Percentiles rank a stretch among this genome's conserved stretches.
These are phyloP conservation scores for Rhorus exstirpatorius DNA, from an alignment of 2,888 invertebrate genomes.

Conservation along the genomic window DNA sequence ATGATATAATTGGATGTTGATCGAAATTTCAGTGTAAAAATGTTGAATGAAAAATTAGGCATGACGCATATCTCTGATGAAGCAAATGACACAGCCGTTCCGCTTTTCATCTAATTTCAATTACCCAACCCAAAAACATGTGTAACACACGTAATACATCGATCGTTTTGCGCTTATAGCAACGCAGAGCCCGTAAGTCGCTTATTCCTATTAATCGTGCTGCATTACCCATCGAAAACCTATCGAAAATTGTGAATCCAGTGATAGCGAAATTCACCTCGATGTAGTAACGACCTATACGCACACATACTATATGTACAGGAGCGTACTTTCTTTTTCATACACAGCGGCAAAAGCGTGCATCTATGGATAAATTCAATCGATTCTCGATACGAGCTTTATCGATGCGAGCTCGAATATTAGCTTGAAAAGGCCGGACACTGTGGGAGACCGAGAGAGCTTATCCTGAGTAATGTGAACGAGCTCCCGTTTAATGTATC, in stretches of 20 bases:
- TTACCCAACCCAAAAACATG: background rate
- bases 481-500: constrained; percentile 62
- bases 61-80: background rate
- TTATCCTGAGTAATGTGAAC: constrained; percentile 68
- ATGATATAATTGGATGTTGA: background rate
- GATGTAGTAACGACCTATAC: background rate
- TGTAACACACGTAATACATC: constrained; percentile 2
- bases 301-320: background rate
- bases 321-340: constrained; percentile 1
- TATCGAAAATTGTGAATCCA: constrained; percentile 31
- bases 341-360: background rate
- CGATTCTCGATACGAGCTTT: constrained; percentile 70
- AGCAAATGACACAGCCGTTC: too few species aligned
- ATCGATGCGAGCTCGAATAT: constrained; percentile 39
- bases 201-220: constrained; percentile 58
- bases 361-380: constrained; percentile 62
- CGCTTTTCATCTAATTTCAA: too few species aligned
- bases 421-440: background rate
- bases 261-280: background rate
- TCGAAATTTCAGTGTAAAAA: too few species aligned
- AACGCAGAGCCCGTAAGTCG: constrained; percentile 49
- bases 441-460: constrained; percentile 31
- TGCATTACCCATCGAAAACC: constrained; percentile 32
- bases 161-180: background rate
- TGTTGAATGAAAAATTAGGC: background rate